Base-by-base conservation (phyloP, 2,888 invertebrate species). In the Tuberolachnus salignus region DNA sequence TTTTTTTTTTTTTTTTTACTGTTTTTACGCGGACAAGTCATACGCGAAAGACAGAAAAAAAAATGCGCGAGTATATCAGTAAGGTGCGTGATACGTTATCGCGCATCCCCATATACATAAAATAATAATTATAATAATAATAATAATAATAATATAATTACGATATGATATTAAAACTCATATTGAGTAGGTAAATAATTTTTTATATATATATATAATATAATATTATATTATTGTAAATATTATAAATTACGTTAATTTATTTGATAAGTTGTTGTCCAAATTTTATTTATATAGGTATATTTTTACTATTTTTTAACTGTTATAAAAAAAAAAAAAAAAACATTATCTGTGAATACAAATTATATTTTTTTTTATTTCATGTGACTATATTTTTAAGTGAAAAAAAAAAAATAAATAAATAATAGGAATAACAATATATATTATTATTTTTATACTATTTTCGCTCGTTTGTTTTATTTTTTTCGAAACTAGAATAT, bases 381-480 rank as follows among this genome's bases (percentile, higher is more conserved):
- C n/a, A 51, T 42, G 23, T 53, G 42, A 53, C 42, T 63, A 73
- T 63, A 73, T 42, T 53, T 73, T 42, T 64, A 63, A 73, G 73
- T 23, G n/a, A 53, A 63, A 64, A 73, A 63, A 63, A 19, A 73
- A n/a, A n/a, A n/a, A n/a, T n/a, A n/a, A n/a, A n/a, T 34, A 34
- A 34, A 34, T 4, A 34, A 34, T 34, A 34, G 34, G n/a, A 34
- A 51, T 73, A 73, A 73, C 63, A 63, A 4, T 34, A 34, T 34
- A n/a, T 34, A 73, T 73, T 73, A 73, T 73, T 73, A 63, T 63
- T 73, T 74, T 74, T 74, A 74, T 74, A 74, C 16, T 74, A 64
- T 10, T 10, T 51, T 10, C 34, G 13, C 3, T 57, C 42, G 10
- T 59, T n/a, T 26, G 23, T 46, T 10, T 64, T 66, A 19, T 59